Conservation (phyloP, 2,113 vertebrate genomes). For the Eubucco bourcierii region DNA sequence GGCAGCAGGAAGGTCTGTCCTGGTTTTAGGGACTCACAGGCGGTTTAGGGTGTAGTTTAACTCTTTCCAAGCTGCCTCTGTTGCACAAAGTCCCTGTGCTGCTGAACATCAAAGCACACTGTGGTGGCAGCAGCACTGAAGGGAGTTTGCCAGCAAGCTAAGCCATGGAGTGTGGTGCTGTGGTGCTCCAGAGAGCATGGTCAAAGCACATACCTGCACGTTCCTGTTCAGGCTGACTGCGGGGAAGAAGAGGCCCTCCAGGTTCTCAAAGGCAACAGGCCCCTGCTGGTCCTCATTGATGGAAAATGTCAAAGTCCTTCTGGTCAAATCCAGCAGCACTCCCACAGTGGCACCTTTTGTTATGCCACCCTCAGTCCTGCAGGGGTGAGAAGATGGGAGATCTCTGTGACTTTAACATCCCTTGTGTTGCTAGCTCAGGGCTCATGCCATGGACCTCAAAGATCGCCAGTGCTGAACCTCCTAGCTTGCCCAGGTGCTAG, state of each 20-base stretch:
- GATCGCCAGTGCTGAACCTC: background rate
- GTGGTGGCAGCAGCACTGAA: background rate
- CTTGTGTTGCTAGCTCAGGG: background rate
- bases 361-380: slow-evolving; percentile 94
- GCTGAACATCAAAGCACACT: rapidly evolving
- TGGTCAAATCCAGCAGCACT: slow-evolving; percentile 89
- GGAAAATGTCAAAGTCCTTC: slow-evolving; percentile 91
- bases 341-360: slow-evolving; percentile 91
- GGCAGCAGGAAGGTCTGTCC: background rate
- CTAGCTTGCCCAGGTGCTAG: background rate
- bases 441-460: background rate
- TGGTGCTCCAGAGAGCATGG: rapidly evolving
- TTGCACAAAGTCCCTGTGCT: background rate
- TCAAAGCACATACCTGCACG: slow-evolving; percentile 83
- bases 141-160: background rate
- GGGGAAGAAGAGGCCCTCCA: slow-evolving; percentile 93
- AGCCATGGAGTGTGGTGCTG: rapidly evolving
- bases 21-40: no score
- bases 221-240: slow-evolving; percentile 98
- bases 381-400: background rate
- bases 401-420: background rate
- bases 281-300: slow-evolving; percentile 99
- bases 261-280: slow-evolving; percentile 90
- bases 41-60: background rate
- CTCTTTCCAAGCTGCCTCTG: background rate